Conservation (phyloP, 2,888 invertebrate genomes). For the Drosophila differens region DNA sequence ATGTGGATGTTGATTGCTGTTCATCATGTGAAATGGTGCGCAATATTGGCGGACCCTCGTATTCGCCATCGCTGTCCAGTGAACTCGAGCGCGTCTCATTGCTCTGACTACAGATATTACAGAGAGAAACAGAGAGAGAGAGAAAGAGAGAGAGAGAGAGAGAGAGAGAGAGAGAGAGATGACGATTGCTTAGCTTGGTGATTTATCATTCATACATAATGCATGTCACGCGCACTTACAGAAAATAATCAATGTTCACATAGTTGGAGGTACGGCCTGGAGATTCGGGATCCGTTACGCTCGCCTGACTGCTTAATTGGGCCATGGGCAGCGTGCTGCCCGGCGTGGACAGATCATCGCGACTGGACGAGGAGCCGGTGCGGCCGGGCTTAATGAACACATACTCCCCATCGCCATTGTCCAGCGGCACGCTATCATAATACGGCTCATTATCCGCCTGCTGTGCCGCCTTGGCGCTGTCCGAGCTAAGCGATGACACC, state of each 20-base stretch:
- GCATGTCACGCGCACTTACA: constrained; percentile 86
- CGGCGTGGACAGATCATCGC: constrained; percentile 88
- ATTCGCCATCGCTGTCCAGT: constrained; percentile 87
- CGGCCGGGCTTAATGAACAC: constrained; percentile 90
- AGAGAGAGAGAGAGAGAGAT: background rate
- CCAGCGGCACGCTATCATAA: constrained; percentile 90
- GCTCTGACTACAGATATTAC: constrained; percentile 80
- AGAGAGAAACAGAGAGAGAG: background rate
- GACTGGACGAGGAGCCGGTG: constrained; percentile 88
- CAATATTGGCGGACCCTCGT: constrained; percentile 86
- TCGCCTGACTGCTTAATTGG: constrained; percentile 85
- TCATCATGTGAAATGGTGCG: constrained; percentile 89
- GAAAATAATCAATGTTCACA: constrained; percentile 96
- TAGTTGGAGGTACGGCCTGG: constrained; percentile 94
- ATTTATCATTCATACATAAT: background rate
- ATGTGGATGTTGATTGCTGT: constrained; percentile 77
- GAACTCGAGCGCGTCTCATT: constrained; percentile 86
- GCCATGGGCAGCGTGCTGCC: constrained; percentile 87
- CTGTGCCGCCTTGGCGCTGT: constrained; percentile 86
- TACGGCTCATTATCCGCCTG: constrained; percentile 88
- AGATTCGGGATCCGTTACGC: constrained; percentile 89
- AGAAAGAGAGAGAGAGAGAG: background rate
- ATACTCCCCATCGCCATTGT: constrained; percentile 90
- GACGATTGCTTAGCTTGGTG: background rate
- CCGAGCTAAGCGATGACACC: constrained; percentile 88